Evolutionary conservation across 2,888 invertebrate species (phyloP).

Genomic region (Standfussiana lucernea): DNA sequence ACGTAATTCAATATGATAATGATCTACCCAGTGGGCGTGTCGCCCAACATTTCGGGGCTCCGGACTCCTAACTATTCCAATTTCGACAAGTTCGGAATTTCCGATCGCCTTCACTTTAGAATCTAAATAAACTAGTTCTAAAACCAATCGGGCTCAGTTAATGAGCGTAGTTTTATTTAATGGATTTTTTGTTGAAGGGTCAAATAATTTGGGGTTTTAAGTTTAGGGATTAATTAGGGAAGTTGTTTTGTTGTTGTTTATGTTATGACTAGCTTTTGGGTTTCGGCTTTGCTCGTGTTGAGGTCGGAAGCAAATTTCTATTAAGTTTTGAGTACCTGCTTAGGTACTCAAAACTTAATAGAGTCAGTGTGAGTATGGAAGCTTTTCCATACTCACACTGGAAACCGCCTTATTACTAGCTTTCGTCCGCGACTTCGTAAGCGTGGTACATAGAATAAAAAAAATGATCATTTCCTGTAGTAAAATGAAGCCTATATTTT

Average conservation of each 20-base stretch:
- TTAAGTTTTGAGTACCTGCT: no score
- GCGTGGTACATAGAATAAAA: no score
- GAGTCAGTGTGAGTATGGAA: no score
- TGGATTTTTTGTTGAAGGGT: conserved; percentile 41
- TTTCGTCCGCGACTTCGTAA: no score
- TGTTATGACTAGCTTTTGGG: background rate
- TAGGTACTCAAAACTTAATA: no score
- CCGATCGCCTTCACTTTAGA: conserved; percentile 60
- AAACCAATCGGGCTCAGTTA: conserved; percentile 60
- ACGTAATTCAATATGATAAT: conserved; percentile 56
- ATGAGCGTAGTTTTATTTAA: conserved; percentile 62
- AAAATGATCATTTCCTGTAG: no score
- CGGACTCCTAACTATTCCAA: conserved; percentile 66
- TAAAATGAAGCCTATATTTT: no score
- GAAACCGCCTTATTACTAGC: no score
- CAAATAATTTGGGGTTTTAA: conserved; percentile 29
- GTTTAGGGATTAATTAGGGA: conserved; percentile 44
- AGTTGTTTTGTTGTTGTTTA: conserved; percentile 21
- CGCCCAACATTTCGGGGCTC: conserved; percentile 40
- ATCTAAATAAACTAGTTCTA: conserved; percentile 65
- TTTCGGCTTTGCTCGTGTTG: background rate
- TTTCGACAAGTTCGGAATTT: conserved; percentile 65
- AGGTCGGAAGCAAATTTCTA: no score
- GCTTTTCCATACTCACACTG: no score
- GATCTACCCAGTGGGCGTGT: conserved; percentile 48